These are phyloP conservation scores for Eurystomus glaucurus DNA, from an alignment of 2,797 vertebrate genomes.

Conservation along the genomic window DNA sequence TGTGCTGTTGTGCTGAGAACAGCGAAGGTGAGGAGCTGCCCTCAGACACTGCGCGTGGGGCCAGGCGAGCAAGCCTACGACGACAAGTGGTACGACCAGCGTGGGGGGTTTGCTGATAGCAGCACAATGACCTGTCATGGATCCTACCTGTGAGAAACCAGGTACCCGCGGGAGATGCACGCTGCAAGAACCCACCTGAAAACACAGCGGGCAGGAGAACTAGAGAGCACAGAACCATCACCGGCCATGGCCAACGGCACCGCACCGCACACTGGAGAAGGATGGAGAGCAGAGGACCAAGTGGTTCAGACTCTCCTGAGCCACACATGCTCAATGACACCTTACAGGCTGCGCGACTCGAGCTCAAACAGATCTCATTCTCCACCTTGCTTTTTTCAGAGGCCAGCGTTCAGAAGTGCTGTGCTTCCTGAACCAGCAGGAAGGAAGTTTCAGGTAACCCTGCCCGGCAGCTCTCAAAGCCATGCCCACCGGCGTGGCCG, in stretches of 20 bases:
- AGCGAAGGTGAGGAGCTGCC: not conserved
- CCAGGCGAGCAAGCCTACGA: not conserved
- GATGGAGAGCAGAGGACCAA: not conserved
- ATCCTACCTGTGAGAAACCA: not conserved
- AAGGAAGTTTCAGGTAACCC: not conserved
- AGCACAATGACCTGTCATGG: not conserved
- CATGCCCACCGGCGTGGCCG: not conserved
- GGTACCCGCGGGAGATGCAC: not conserved
- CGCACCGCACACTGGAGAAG: not conserved
- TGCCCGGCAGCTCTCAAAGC: not conserved
- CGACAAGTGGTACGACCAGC: not conserved
- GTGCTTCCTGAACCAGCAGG: not conserved
- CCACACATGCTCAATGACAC: fast-evolving
- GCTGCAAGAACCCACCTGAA: not conserved
- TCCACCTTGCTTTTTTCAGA: not conserved
- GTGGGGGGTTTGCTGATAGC: not conserved
- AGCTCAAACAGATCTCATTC: not conserved
- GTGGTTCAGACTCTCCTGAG: not conserved
- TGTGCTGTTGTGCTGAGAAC: not conserved
- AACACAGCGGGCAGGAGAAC: not conserved
- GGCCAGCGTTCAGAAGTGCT: not conserved
- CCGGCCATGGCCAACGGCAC: fast-evolving
- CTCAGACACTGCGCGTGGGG: not conserved
- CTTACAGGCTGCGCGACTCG: not conserved
- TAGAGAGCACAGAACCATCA: not conserved